These are phyloP conservation scores for Phocides pigmalion DNA, from an alignment of 1,140 invertebrate species.

Conservation along the genomic window DNA sequence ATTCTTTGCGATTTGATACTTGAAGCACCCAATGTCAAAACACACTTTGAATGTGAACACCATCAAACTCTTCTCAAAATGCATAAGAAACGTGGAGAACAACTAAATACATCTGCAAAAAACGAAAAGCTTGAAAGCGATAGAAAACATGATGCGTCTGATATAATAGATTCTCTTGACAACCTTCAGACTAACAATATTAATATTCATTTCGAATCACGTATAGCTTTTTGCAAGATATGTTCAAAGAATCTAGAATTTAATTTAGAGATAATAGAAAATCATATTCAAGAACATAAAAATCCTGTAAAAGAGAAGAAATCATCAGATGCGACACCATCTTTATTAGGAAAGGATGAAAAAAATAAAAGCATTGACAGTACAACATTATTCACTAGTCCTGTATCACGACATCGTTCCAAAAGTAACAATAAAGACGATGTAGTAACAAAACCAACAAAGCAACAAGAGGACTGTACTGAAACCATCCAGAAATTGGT, in stretches of 20 bases:
- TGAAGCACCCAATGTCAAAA: neutral
- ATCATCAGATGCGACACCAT: conserved; percentile 16
- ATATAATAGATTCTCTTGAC: conserved; percentile 27
- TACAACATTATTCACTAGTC: neutral
- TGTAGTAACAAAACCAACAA: too few relatives aligned
- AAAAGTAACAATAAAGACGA: too few relatives aligned
- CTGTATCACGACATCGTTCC: too few relatives aligned
- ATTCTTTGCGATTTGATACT: conserved; percentile 41
- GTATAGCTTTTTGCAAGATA: conserved; percentile 40
- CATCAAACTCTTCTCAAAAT: conserved; percentile 40
- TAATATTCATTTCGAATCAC: conserved; percentile 39
- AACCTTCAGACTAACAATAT: conserved; percentile 42
- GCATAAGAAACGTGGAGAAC: conserved; percentile 35
- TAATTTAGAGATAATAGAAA: conserved; percentile 31
- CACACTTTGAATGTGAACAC: conserved; percentile 34
- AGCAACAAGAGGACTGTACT: too few relatives aligned
- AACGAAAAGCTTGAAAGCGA: neutral
- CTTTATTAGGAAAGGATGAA: conserved; percentile 5
- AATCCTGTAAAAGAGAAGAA: conserved; percentile 7
- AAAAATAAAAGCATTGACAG: neutral
- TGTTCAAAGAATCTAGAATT: conserved; percentile 42
- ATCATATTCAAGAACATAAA: conserved; percentile 44
- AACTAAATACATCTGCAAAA: neutral
- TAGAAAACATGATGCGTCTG: conserved; percentile 16
- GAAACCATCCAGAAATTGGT: too few relatives aligned